phyloP scores from a whole-genome alignment of 37 sponge, comb jelly and placozoan genomes.

The Haliclona indistincta region DNA sequence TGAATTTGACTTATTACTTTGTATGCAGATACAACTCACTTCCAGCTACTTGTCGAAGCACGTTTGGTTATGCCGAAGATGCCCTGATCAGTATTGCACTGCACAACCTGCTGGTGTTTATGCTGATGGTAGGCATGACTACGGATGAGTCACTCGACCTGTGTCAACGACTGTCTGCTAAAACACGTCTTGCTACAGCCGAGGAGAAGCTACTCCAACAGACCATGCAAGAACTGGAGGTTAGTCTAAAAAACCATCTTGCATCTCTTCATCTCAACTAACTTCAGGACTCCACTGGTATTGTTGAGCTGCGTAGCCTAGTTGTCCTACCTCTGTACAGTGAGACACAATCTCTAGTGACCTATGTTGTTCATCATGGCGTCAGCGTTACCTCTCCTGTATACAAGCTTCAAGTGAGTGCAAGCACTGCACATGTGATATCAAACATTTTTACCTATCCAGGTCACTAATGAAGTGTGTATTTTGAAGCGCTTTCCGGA shows the following conservation, averaged over 20 bases:
- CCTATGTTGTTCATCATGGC: slow-evolving; percentile 67
- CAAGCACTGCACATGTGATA: background rate
- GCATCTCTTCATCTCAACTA: background rate
- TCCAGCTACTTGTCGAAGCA: slow-evolving; percentile 4
- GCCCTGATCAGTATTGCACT: slow-evolving; percentile 54
- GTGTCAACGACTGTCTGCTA: slow-evolving; percentile 51
- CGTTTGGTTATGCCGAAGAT: slow-evolving; percentile 67
- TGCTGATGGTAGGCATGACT: slow-evolving; percentile 56
- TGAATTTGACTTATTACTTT: background rate
- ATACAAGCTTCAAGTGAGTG: slow-evolving; percentile 48
- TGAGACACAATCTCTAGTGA: slow-evolving; percentile 53
- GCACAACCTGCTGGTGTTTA: slow-evolving; percentile 70
- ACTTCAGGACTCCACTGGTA: slow-evolving; percentile 27
- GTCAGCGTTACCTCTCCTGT: slow-evolving; percentile 39
- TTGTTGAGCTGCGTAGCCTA: slow-evolving; percentile 35
- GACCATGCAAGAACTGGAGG: slow-evolving; percentile 59
- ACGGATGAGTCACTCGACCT: slow-evolving; percentile 30
- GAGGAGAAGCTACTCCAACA: slow-evolving; percentile 67
- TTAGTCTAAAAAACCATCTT: slow-evolving; percentile 6
- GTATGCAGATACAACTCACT: slow-evolving; percentile 57
- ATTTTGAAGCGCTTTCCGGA: slow-evolving; percentile 59
- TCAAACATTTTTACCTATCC: background rate
- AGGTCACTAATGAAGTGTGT: slow-evolving; percentile 51
- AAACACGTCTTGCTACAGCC: slow-evolving; percentile 49
- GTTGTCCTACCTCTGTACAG: slow-evolving; percentile 68